Evolutionary conservation across 2,888 invertebrate species (phyloP), one percentile per base, ranked within the genome.

Genomic region (Myathropa florea): DNA sequence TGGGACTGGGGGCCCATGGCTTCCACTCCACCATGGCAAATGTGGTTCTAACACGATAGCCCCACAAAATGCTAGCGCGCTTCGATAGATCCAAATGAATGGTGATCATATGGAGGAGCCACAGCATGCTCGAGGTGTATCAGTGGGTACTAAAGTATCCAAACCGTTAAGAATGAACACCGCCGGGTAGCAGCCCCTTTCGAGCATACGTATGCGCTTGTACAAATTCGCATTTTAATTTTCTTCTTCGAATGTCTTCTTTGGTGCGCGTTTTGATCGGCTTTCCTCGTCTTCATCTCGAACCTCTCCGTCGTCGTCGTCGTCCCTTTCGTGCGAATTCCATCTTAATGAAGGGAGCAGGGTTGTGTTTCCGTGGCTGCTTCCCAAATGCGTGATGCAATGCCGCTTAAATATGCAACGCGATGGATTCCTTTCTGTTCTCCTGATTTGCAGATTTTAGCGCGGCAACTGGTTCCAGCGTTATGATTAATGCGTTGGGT

Each of bases 131-230:
- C 70, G n/a, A 78, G 73, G 82, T 72, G 82, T 81, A 77, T 72
- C 72, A n/a, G 18, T 36, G 65, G 30, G 63, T 78, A 82, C 70
- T 86, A 81, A 82, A 86, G 79, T 67, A 79, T 60, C 46, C 53
- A 36, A 86, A 86, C 86, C 86, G 86, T 86, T 86, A 86, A 86
- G 67, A 78, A 63, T 60, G 73, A 80, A 55, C 59, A 71, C 73
- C 65, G 77, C 14, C 77, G 72, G 77, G 53, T 64, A 30, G 59
- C 36, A 33, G 33, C 33, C 33, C 33, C 33, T 12, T 33, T 33
- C 78, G 55, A 26, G 53, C 61, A 71, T 53, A 65, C 46, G 71
- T 67, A 57, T 12, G 24, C 12, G 24, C 57, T 24, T 23, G 24
- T 65, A 61, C 57, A 64, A 63, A 79, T 79, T 73, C 83, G 75